phyloP scores from a whole-genome alignment of 2,888 invertebrate genomes.

The Philereme vetulata region DNA sequence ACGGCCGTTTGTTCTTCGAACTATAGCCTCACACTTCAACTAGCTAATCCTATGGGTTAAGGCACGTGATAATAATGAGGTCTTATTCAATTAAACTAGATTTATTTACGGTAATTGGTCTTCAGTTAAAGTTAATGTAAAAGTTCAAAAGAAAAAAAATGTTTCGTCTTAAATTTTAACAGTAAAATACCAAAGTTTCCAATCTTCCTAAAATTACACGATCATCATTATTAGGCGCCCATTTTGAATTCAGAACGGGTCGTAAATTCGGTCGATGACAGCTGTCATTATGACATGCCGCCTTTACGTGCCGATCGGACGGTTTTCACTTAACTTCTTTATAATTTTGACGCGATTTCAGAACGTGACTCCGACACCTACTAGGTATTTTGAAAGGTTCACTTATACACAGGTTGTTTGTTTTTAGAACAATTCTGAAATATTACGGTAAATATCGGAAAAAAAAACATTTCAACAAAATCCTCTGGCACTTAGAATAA shows the following conservation, averaged over 20 bases:
- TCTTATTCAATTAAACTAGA: no score
- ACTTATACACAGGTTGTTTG: constrained; percentile 46
- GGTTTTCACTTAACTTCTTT: constrained; percentile 75
- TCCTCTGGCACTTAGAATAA: no score
- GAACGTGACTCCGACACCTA: constrained; percentile 77
- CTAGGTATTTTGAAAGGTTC: constrained; percentile 46
- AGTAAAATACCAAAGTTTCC: constrained; percentile 19
- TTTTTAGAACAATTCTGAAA: constrained; percentile 12
- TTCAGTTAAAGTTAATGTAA: no score
- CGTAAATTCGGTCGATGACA: constrained; percentile 56
- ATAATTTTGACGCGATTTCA: constrained; percentile 77
- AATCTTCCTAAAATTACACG: constrained; percentile 31
- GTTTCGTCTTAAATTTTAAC: constrained; percentile 1
- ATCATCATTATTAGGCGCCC: constrained; percentile 42
- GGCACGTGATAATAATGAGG: no score
- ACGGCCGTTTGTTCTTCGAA: no score
- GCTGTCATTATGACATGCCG: constrained; percentile 58
- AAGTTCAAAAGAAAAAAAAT: no score
- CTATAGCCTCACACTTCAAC: no score
- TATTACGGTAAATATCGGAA: no score
- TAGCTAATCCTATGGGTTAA: no score
- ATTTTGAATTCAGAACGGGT: constrained; percentile 42
- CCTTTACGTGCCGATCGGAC: constrained; percentile 53
- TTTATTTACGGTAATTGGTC: no score
- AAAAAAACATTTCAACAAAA: no score